Evolutionary conservation across 2,797 vertebrate genomes (phyloP), one percentile per base, ranked within the genome.

Genomic region (Antrozous pallidus): DNA sequence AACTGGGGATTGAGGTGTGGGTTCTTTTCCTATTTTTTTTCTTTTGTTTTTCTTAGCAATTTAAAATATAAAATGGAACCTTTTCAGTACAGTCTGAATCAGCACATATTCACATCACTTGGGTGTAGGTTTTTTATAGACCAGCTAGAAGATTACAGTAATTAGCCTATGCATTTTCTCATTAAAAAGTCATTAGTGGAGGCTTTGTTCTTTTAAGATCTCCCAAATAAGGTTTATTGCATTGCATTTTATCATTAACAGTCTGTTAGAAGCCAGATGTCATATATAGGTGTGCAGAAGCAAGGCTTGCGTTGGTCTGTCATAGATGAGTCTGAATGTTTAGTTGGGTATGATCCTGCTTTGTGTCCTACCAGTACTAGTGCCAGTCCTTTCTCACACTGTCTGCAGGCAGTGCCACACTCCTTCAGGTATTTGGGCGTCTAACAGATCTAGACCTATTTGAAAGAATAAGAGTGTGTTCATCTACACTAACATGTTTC

Each of bases 181-280:
- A 97, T 98, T 98, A 98, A 98, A 98, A 96, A 97, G 95, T 93
- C 97, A 96, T 98, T 98, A 98, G 91, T 54, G 88, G 97, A 96
- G 88, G 78, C 95, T 98, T 98, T 97, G 94, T 97, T 98, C 95
- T 97, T 98, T 97, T 96, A 96, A 96, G 95, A 93, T 95, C 81
- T 82, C 97, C 92, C 92, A 93, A 95, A 94, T 93, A 81, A 90
- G 61, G 95, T 96, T 98, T 96, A 93, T 95, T 97, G 93, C 94
- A 73, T 63, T 96, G 65, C 84, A 84, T 96, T 96, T 13, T 95
- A 61, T 96, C 96, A 82, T 81, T 97, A 95, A 94, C 63, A 85
- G 93, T 91, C 97, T 97, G 92, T 92, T 82, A 61, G 80, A 73
- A 96, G 88, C 91, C 97, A 96, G 96, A 83, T 98, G 88, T 95